These are phyloP conservation scores for Noctua fimbriata DNA, from an alignment of 2,888 invertebrate genomes.

Conservation along the genomic window DNA sequence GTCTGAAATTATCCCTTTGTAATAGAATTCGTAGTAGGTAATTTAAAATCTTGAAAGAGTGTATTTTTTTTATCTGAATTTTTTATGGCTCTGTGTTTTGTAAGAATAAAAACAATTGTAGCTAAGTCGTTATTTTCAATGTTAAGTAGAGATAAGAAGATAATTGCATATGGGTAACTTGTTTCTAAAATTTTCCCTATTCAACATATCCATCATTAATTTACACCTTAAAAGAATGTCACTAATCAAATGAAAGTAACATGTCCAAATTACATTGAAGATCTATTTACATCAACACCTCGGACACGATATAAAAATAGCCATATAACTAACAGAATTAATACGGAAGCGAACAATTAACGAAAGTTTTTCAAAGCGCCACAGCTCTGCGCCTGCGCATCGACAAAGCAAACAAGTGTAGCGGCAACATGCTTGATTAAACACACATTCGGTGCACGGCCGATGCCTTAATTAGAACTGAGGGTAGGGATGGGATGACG, in stretches of 20 bases:
- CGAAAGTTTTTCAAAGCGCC: constrained; percentile 56
- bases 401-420: constrained; percentile 83
- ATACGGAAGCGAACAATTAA: constrained; percentile 60
- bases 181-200: background rate
- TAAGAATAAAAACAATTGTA: background rate
- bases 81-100: background rate
- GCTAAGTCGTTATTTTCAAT: background rate
- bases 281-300: constrained; percentile 31
- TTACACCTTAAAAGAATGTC: constrained; percentile 4
- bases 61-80: background rate
- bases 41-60: background rate
- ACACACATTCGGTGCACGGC: constrained; percentile 88
- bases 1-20: background rate
- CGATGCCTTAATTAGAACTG: constrained; percentile 89
- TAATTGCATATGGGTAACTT: background rate
- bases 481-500: constrained; percentile 29
- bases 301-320: constrained; percentile 18
- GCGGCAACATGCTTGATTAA: constrained; percentile 87
- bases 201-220: background rate
- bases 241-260: constrained; percentile 11
- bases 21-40: background rate
- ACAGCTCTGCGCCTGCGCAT: constrained; percentile 74
- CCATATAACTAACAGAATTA: constrained; percentile 35
- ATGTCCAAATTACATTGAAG: constrained; percentile 11
- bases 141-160: too few relatives aligned